Evolutionary conservation across 2,113 vertebrate genomes (phyloP).

Genomic region (Dromiciops gliroides): DNA sequence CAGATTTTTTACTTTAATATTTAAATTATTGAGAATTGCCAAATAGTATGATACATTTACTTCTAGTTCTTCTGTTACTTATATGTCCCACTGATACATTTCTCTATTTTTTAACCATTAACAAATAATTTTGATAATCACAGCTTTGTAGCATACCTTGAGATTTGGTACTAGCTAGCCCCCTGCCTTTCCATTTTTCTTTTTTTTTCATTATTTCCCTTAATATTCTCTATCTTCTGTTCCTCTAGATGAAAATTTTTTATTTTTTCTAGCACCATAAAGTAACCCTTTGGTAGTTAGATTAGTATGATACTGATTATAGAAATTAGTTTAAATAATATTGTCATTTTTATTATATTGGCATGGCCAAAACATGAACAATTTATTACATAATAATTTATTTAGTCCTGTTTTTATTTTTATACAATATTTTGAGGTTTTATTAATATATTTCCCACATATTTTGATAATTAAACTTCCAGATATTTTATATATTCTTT

Average conservation of each 20-base stretch:
- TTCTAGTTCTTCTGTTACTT: not conserved
- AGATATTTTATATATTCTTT: not conserved
- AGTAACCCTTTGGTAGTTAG: not conserved
- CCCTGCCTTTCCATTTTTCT: not conserved
- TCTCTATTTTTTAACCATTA: not conserved
- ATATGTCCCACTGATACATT: not conserved
- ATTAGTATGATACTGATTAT: not conserved
- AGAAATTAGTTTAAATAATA: not conserved
- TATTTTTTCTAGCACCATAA: not conserved
- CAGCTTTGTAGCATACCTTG: not conserved
- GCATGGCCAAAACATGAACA: not conserved
- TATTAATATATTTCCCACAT: not conserved
- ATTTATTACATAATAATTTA: not conserved
- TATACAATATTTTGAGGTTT: not conserved
- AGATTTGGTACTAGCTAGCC: not conserved
- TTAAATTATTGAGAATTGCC: not conserved
- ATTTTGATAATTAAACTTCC: not conserved
- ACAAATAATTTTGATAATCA: not conserved
- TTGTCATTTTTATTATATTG: not conserved
- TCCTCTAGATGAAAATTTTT: not conserved
- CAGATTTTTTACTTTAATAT: not conserved
- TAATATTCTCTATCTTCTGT: not conserved
- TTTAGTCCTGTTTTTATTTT: too few species aligned
- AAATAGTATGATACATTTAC: not conserved
- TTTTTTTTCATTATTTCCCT: not conserved